Evolutionary conservation across 2,797 vertebrate genomes (phyloP).

Genomic region (Microctenopoma stevenorrisi): DNA sequence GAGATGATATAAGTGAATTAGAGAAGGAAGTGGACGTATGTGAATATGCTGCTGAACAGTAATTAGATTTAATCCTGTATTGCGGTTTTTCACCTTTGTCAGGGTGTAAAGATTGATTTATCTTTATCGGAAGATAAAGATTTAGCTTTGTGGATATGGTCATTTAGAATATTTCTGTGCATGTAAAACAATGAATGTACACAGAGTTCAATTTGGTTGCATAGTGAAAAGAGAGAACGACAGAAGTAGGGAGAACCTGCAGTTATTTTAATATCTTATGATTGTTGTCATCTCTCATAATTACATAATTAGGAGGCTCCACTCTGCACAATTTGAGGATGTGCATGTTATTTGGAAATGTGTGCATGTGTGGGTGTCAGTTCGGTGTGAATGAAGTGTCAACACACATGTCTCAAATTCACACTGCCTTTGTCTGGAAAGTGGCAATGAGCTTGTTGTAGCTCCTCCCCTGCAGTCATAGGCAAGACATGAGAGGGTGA

Average conservation of each 20-base stretch:
- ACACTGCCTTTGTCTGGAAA: constrained; percentile 77
- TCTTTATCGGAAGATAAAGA: no score
- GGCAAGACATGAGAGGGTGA: constrained; percentile 58
- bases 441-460: constrained; percentile 63
- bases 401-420: constrained; percentile 48
- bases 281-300: constrained; percentile 17
- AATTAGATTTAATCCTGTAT: background rate
- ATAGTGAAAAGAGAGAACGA: background rate
- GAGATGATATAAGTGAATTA: constrained; percentile 27
- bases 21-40: constrained; percentile 28
- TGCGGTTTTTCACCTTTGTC: background rate
- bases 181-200: background rate
- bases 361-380: constrained; percentile 6
- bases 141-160: no score
- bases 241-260: background rate
- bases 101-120: background rate
- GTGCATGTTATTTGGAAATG: background rate
- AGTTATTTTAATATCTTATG: background rate
- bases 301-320: constrained; percentile 24
- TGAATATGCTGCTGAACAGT: constrained; percentile 24
- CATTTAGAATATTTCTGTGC: no score
- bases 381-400: constrained; percentile 47
- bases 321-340: constrained; percentile 6
- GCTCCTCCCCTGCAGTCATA: constrained; percentile 79
- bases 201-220: background rate